These are phyloP conservation scores for Corydoras sp. DNA, from an alignment of 2,113 vertebrate genomes.

Conservation along the genomic window DNA sequence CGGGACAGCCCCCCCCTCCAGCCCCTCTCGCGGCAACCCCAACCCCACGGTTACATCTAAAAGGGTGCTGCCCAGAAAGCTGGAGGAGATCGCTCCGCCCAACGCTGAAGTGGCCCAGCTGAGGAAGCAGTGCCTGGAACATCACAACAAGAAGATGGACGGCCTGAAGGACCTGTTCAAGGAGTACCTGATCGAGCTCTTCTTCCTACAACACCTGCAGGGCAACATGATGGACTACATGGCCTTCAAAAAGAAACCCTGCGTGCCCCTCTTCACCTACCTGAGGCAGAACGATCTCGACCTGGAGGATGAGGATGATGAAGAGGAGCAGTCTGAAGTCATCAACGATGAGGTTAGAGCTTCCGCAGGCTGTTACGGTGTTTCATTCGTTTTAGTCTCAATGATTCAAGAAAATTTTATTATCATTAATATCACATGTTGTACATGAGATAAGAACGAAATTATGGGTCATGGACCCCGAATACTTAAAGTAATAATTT, in stretches of 20 bases:
- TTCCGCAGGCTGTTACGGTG: no score
- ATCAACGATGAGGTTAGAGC: constrained; percentile 86
- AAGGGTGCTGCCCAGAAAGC: constrained; percentile 75
- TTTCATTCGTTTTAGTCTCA: no score
- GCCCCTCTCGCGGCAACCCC: constrained; percentile 75
- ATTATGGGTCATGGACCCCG: no score
- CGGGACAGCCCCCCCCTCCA: constrained; percentile 78
- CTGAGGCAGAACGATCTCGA: constrained; percentile 93
- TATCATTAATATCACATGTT: no score
- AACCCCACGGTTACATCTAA: constrained; percentile 75
- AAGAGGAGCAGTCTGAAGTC: constrained; percentile 91
- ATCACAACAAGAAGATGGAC: constrained; percentile 87
- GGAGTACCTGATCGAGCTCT: constrained; percentile 89
- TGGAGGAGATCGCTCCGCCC: constrained; percentile 89
- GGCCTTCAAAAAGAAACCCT: constrained; percentile 93
- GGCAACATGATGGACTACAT: constrained; percentile 99
- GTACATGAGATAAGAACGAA: no score
- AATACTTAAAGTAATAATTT: no score
- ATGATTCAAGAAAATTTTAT: no score
- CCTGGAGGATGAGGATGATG: constrained; percentile 91
- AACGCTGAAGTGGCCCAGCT: constrained; percentile 84
- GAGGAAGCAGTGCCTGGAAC: constrained; percentile 88
- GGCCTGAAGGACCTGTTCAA: constrained; percentile 82
- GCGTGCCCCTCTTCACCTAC: constrained; percentile 84
- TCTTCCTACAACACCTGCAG: constrained; percentile 94